Conservation (phyloP, 92 coral and sea anemone species). For the Desmophyllum pertusum region DNA sequence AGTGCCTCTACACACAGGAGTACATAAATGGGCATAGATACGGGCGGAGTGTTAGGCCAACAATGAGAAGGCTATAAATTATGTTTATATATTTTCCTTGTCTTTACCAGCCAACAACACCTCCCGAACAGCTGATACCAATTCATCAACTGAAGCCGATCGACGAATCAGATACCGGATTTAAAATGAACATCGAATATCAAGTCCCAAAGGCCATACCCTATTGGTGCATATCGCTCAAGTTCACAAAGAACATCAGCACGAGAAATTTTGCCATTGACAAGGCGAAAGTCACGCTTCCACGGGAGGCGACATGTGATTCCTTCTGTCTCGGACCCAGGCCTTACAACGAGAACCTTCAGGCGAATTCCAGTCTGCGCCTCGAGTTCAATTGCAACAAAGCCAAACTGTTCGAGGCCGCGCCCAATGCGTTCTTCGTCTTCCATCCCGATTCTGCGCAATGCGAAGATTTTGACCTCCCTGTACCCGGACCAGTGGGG, state of each 20-base stretch:
- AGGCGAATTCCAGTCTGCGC: constrained; percentile 17
- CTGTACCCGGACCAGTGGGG: neutral
- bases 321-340: constrained; percentile 17
- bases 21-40: too few relatives aligned
- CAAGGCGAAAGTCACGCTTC: constrained; percentile 16
- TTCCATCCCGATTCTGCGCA: constrained; percentile 5
- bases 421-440: constrained; percentile 30
- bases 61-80: neutral
- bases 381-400: constrained; percentile 33
- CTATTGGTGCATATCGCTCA: constrained; percentile 29
- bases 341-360: constrained; percentile 10
- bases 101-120: neutral
- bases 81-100: neutral
- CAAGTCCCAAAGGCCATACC: constrained; percentile 11
- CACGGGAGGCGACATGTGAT: neutral
- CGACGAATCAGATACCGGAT: constrained; percentile 39
- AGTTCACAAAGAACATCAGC: constrained; percentile 43
- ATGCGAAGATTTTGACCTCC: constrained; percentile 26
- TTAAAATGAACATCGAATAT: constrained; percentile 28
- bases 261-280: constrained; percentile 27
- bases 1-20: too few relatives aligned
- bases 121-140: neutral
- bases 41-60: neutral
- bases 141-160: constrained; percentile 17
- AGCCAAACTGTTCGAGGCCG: constrained; percentile 29